Conservation (phyloP, 2,797 vertebrate species). For the Propithecus deckenii region DNA sequence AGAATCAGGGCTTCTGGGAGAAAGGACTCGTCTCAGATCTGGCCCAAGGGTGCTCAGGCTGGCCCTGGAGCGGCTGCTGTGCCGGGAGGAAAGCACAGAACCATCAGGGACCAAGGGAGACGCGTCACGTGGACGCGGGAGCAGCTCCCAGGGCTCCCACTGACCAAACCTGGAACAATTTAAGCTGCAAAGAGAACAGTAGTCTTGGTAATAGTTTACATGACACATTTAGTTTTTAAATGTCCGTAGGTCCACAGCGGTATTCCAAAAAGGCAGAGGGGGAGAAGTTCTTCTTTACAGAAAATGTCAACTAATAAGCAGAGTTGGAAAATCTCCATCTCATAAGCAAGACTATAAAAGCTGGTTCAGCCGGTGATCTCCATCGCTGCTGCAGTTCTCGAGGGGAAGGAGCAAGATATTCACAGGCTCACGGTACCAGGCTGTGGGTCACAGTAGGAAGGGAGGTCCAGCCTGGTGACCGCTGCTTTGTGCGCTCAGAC, state of each 20-base stretch:
- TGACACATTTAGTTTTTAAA: background rate
- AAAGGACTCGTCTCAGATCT: background rate
- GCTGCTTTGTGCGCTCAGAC: accelerated
- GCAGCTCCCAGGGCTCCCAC: background rate
- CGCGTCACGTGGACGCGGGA: accelerated
- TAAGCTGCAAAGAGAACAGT: background rate
- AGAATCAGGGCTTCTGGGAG: background rate
- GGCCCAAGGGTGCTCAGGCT: background rate
- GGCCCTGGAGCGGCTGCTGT: background rate
- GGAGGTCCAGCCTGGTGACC: accelerated
- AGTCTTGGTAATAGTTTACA: accelerated
- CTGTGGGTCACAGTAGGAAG: background rate
- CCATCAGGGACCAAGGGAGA: accelerated
- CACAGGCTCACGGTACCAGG: accelerated
- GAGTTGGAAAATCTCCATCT: background rate
- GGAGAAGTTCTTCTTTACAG: background rate
- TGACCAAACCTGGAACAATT: background rate
- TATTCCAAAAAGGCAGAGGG: background rate
- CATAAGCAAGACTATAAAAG: accelerated
- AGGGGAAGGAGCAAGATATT: background rate
- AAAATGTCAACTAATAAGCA: background rate
- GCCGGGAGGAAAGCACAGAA: accelerated
- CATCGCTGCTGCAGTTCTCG: accelerated
- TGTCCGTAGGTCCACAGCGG: accelerated
- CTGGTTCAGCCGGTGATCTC: accelerated